phyloP scores from a whole-genome alignment of 2,888 invertebrate genomes.

The Barypeithes pellucidus region DNA sequence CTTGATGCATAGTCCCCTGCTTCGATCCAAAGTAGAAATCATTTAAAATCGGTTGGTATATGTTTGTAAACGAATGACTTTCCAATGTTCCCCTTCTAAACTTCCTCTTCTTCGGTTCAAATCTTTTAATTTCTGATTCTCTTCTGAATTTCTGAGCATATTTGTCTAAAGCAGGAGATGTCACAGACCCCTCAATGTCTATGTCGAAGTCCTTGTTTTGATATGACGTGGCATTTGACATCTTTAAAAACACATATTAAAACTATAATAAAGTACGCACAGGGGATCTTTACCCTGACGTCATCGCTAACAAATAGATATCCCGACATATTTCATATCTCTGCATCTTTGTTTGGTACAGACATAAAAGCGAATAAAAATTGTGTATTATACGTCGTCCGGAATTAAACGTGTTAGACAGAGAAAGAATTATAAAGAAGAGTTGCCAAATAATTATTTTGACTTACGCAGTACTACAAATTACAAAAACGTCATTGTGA shows the following conservation, averaged over 20 bases:
- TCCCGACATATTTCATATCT: too few relatives aligned
- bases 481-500: too few relatives aligned
- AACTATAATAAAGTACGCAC: background rate
- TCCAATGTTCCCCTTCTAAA: constrained; percentile 67
- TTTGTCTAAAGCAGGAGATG: constrained; percentile 50
- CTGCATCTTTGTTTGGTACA: too few relatives aligned
- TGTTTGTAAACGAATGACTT: constrained; percentile 68
- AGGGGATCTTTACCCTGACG: too few relatives aligned
- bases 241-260: constrained; percentile 54
- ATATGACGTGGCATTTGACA: constrained; percentile 64
- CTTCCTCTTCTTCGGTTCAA: constrained; percentile 59
- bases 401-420: too few relatives aligned
- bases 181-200: constrained; percentile 51
- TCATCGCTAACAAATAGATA: too few relatives aligned
- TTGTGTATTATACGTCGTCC: too few relatives aligned
- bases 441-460: too few relatives aligned
- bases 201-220: constrained; percentile 61
- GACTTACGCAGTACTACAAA: too few relatives aligned
- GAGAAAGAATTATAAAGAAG: too few relatives aligned
- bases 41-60: constrained; percentile 64
- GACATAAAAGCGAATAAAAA: too few relatives aligned
- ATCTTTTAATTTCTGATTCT: constrained; percentile 65
- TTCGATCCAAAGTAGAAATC: constrained; percentile 67
- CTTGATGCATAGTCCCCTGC: constrained; percentile 67
- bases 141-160: constrained; percentile 67